Conservation (phyloP, 2,113 vertebrate genomes). For the Trochalopteron elliotii region DNA sequence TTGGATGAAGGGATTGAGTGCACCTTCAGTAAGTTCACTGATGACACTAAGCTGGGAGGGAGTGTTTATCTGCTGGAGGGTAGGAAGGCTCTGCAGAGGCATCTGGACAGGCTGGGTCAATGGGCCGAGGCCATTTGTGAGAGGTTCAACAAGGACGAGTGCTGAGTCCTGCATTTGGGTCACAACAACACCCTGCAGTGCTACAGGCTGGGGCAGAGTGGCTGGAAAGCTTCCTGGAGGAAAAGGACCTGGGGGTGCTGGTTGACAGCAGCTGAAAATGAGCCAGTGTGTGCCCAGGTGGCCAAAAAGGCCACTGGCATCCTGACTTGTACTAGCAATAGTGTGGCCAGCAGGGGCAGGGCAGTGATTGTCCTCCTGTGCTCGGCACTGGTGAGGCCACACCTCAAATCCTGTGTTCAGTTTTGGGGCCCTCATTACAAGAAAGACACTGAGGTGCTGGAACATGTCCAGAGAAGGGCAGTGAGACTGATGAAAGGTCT, state of each 20-base stretch:
- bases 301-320: neutral
- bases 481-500: neutral
- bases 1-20: neutral
- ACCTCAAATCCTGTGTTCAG: neutral
- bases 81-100: neutral
- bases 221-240: neutral
- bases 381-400: rapidly evolving
- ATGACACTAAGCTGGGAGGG: neutral
- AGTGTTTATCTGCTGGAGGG: neutral
- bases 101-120: rapidly evolving
- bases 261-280: neutral
- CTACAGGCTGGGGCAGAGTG: neutral
- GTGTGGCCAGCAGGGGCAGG: neutral
- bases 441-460: neutral
- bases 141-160: neutral
- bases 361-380: rapidly evolving
- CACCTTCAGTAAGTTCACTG: neutral
- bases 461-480: rapidly evolving
- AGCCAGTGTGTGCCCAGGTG: rapidly evolving
- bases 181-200: neutral
- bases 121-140: neutral
- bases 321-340: neutral
- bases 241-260: neutral
- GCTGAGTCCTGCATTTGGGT: neutral
- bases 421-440: rapidly evolving